A percentile compares a stretch with the other conserved stretches of the same genome.
Evolutionary conservation across 2,113 vertebrate species (phyloP).

Genomic region (Spermophilus dauricus): DNA sequence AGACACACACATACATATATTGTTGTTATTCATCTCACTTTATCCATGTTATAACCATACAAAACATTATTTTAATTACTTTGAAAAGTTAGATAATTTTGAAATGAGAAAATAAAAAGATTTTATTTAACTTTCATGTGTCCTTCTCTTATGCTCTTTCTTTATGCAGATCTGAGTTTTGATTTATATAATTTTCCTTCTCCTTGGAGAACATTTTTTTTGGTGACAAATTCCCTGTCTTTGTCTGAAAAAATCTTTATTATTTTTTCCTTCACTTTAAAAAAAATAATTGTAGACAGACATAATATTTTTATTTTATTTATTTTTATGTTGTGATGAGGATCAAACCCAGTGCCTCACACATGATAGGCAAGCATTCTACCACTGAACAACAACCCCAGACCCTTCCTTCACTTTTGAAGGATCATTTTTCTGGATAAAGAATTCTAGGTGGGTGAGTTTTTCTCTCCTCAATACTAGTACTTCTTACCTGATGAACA

Average conservation of each 20-base stretch:
- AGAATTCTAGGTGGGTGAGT: background rate
- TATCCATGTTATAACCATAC: background rate
- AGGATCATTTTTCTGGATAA: conserved; percentile 2
- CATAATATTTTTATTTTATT: too few relatives aligned
- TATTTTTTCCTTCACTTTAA: too few relatives aligned
- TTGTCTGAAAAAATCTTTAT: background rate
- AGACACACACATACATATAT: background rate
- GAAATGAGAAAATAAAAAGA: conserved; percentile 39
- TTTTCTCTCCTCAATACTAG: background rate
- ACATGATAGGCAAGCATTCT: too few relatives aligned
- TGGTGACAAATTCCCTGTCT: conserved; percentile 19
- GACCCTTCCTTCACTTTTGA: background rate
- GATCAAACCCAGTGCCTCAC: too few relatives aligned
- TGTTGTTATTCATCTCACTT: conserved; percentile 28
- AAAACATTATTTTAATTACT: conserved; percentile 14
- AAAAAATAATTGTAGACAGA: too few relatives aligned
- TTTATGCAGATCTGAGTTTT: conserved; percentile 35
- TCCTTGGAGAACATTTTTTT: conserved; percentile 29
- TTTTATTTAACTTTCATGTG: conserved; percentile 42
- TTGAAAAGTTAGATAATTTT: conserved; percentile 38
- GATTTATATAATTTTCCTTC: background rate
- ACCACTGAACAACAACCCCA: too few relatives aligned
- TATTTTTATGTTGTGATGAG: too few relatives aligned
- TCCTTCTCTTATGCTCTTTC: background rate
- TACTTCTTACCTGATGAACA: conserved; percentile 29